These are phyloP conservation scores for Pholis gunnellus DNA, from an alignment of 2,113 vertebrate genomes.

Conservation along the genomic window DNA sequence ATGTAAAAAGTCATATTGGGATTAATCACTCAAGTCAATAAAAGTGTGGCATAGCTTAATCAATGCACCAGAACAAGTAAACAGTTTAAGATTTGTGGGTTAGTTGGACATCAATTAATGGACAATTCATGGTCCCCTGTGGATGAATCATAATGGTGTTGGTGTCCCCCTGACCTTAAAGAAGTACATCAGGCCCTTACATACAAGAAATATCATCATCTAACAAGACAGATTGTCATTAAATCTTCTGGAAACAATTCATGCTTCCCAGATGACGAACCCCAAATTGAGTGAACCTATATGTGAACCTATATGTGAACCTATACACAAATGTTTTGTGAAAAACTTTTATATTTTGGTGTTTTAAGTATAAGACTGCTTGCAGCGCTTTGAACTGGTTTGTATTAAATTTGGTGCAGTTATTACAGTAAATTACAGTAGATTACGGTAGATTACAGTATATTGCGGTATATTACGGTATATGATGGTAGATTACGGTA, in stretches of 20 bases:
- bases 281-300: neutral
- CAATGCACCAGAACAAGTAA: neutral
- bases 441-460: neutral
- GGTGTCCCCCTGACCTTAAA: neutral
- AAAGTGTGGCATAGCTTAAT: neutral
- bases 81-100: too few species aligned
- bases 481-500: neutral
- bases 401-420: neutral
- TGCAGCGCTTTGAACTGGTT: neutral
- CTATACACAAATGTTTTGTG: too few species aligned
- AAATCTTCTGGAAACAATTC: neutral
- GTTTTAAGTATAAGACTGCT: neutral
- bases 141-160: neutral
- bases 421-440: too few species aligned
- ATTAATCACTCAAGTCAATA: neutral
- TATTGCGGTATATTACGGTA: neutral
- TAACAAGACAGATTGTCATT: neutral
- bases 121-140: neutral
- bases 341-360: neutral
- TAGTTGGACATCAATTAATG: too few species aligned
- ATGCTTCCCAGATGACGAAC: neutral
- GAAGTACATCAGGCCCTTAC: neutral
- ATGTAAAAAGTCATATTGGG: neutral
- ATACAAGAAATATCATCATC: neutral
- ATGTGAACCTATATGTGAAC: too few species aligned